Base-by-base conservation (phyloP, 92 coral and sea anemone genomes). In the Porites rus region DNA sequence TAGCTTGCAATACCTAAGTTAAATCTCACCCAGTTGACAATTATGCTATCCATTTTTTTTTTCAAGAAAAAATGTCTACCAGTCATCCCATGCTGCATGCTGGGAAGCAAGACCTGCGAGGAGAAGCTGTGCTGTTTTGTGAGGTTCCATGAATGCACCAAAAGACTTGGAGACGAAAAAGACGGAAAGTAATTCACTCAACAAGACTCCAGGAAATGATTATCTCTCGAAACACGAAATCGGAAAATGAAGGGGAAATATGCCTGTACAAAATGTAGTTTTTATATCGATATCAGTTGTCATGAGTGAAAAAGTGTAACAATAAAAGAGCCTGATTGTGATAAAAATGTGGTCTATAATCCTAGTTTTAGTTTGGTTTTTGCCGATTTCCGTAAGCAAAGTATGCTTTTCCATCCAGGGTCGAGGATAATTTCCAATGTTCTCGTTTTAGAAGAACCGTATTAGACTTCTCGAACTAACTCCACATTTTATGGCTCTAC, bases 321-420 rank as follows among this genome's bases (percentile, higher is more conserved):
- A 82, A 69, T 72, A 82, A 82, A 82, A 61, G 86, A 82, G 86
- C 86, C 86, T 72, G 77, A 82, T 82, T 82, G 86, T 82, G 12
- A 71, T 82, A 60, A 38, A 13, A 6, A 8, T 73, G 78, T 69
- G 60, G 17, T 51, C 38, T 21, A 25, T n/a, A 1, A 1, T 68
- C 9, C 0, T 77, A 46, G 4, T 67, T 68, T 17, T 80, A 28
- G 31, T 28, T 28, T 28, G 31, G 31, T 28, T 28, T 28, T 28
- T 28, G 31, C 31, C 31, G 31, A 28, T 28, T 28, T 2, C 31
- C 31, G 31, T 28, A 28, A 28, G 31, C 31, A 28, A 28, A 28
- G 2, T 28, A 28, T 28, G 2, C 31, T 3, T 28, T 28, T 28
- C 31, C 31, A 28, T 28, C 31, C 31, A 28, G 4, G 2, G 31